Base-by-base conservation (phyloP, 2,888 invertebrate species). In the Caenorhabditis sinica region DNA sequence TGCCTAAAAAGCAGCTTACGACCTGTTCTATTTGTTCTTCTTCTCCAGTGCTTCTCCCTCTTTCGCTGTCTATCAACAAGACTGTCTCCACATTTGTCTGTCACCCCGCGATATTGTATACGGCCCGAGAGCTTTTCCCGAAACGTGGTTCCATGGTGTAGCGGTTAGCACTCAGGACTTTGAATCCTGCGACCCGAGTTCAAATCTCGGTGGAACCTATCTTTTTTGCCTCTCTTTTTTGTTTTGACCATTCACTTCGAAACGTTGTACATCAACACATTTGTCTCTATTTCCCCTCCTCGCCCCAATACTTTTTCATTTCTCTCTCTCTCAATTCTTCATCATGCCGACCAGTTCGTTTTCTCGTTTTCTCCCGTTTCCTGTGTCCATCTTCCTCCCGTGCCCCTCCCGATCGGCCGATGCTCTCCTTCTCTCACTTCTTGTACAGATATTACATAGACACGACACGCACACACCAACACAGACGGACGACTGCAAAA, bases 91-190 rank as follows among this genome's bases (percentile, higher is more conserved):
- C 13, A 0, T 1, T 28, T 56, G 25, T 51, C 49, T 51, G 2
- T 51, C 20, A 17, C 17, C 17, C n/a, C 53, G 8, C 45, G 25
- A 23, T 45, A 8, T 33, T 25, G 15, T 76, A 30, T 76, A 30
- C 49, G 51, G 61, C 11, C 23, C 51, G 6, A 0, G 17, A 30
- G n/a, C n/a, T 15, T 0, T 9, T 11, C 6, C 23, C 13, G 15
- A 53, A 20, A 28, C 30, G 83, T 43, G 86, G 86, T 86, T 86
- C 83, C 86, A 86, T 88, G 88, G 88, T 88, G 87, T 88, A 88
- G 87, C 83, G 88, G 87, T 88, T 87, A 88, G 87, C 87, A 88
- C 88, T 86, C 86, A 86, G 86, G 87, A 86, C 87, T 88, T 84
- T 87, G 85, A 87, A 87, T 87, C 88, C 88, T 85, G 87, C 86